phyloP scores from a whole-genome alignment of 2,113 vertebrate species.

The Limnothrissa miodon region DNA sequence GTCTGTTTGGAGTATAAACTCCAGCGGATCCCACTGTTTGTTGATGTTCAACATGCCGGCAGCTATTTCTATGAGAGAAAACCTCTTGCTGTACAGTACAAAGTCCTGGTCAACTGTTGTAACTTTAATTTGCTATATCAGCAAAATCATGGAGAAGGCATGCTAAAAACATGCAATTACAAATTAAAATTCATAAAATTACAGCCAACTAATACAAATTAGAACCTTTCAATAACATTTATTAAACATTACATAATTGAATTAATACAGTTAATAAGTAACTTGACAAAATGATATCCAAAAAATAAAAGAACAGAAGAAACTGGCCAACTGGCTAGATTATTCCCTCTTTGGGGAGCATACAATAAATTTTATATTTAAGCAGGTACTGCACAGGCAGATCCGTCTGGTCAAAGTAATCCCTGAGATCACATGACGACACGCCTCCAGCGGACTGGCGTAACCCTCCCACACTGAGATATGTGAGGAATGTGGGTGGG shows the following conservation, averaged over 20 bases:
- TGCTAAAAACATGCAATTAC: too few relatives aligned
- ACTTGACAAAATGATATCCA: not conserved
- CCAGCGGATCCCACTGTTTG: not conserved
- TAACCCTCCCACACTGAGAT: conserved; percentile 4
- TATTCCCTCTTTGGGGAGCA: not conserved
- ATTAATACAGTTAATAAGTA: not conserved
- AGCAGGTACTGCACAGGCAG: not conserved
- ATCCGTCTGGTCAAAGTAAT: not conserved
- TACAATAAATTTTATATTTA: not conserved
- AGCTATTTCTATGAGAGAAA: not conserved
- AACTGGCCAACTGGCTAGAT: not conserved
- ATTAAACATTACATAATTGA: not conserved
- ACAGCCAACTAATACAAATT: too few relatives aligned
- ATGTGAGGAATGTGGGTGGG: not conserved
- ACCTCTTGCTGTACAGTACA: too few relatives aligned
- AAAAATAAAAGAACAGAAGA: not conserved
- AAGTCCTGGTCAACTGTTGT: too few relatives aligned
- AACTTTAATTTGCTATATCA: too few relatives aligned
- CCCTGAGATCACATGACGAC: conserved; percentile 7
- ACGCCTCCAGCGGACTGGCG: not conserved
- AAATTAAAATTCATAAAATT: too few relatives aligned
- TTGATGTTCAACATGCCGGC: not conserved
- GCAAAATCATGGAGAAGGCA: too few relatives aligned
- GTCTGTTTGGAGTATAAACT: not conserved
- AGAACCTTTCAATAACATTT: not conserved